phyloP scores from a whole-genome alignment of 1,140 invertebrate species.

The Bombus turneri region DNA sequence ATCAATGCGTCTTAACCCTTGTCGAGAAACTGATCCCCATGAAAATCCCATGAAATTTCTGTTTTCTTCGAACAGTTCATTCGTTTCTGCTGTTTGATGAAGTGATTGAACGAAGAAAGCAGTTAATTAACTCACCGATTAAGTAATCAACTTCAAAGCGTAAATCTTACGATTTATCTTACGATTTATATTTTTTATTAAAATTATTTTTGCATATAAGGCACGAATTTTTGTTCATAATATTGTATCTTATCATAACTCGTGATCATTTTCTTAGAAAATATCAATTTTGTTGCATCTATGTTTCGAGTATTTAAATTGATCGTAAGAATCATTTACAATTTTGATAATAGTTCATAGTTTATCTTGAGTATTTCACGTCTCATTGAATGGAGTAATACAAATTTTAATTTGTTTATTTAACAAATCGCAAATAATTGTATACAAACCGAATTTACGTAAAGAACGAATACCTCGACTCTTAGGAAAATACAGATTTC shows the following conservation, averaged over 20 bases:
- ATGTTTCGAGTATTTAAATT: background rate
- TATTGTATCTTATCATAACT: too few relatives aligned
- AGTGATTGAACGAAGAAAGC: background rate
- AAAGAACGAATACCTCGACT: background rate
- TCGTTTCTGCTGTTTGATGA: background rate
- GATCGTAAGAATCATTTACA: background rate
- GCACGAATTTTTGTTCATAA: too few relatives aligned
- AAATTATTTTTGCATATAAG: too few relatives aligned
- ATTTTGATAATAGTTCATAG: too few relatives aligned
- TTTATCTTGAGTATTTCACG: background rate
- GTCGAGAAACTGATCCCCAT: background rate
- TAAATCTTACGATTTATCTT: background rate
- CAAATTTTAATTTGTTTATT: background rate
- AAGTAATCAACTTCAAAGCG: background rate
- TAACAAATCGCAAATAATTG: too few relatives aligned
- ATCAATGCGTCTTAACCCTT: slow-evolving; percentile 9
- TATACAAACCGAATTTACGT: background rate
- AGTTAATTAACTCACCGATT: background rate
- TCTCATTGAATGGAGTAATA: background rate
- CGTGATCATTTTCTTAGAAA: background rate
- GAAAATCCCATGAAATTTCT: slow-evolving; percentile 38
- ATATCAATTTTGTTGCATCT: too few relatives aligned
- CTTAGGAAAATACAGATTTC: background rate
- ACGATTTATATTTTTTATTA: background rate
- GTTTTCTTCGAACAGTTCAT: background rate